Percentiles rank a stretch among this genome's conserved stretches.
phyloP scores from a whole-genome alignment of 2,113 vertebrate species.

The Nothocercus julius region DNA sequence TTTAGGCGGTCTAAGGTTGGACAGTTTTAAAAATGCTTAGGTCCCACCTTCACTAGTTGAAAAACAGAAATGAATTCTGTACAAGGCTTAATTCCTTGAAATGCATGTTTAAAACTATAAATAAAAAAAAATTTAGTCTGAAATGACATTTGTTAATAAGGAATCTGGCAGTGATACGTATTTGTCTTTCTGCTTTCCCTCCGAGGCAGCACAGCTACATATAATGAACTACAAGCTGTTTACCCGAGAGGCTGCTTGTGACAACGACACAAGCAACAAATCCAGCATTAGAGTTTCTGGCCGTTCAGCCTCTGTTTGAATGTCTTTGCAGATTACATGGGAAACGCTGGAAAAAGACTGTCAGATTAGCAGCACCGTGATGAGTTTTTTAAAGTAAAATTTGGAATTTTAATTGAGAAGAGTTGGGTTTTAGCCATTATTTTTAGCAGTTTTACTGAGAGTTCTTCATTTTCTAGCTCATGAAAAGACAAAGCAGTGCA shows the following conservation, averaged over 20 bases:
- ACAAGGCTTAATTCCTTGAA: not conserved
- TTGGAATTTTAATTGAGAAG: not conserved
- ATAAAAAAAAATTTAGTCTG: not conserved
- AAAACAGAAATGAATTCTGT: not conserved
- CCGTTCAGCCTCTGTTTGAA: not conserved
- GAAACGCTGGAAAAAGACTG: not conserved
- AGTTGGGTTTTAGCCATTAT: not conserved
- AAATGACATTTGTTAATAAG: slow-evolving; percentile 38
- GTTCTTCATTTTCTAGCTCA: not conserved
- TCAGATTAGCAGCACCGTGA: not conserved
- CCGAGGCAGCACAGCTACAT: slow-evolving; percentile 7
- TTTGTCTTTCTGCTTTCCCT: slow-evolving; percentile 20
- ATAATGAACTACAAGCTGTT: slow-evolving; percentile 47
- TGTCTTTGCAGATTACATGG: not conserved
- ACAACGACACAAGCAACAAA: slow-evolving; percentile 3
- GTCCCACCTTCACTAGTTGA: not conserved
- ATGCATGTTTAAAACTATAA: slow-evolving; percentile 21
- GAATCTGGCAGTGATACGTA: not conserved
- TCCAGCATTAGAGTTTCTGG: slow-evolving; percentile 18
- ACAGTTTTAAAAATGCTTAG: not conserved
- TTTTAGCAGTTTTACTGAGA: slow-evolving; percentile 2
- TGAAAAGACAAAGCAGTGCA: not conserved
- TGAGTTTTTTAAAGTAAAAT: not conserved
- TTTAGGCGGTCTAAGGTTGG: not conserved
- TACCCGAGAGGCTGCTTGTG: slow-evolving; percentile 20